Base-by-base conservation (phyloP, 2,113 vertebrate species). In the Malurus elegans region DNA sequence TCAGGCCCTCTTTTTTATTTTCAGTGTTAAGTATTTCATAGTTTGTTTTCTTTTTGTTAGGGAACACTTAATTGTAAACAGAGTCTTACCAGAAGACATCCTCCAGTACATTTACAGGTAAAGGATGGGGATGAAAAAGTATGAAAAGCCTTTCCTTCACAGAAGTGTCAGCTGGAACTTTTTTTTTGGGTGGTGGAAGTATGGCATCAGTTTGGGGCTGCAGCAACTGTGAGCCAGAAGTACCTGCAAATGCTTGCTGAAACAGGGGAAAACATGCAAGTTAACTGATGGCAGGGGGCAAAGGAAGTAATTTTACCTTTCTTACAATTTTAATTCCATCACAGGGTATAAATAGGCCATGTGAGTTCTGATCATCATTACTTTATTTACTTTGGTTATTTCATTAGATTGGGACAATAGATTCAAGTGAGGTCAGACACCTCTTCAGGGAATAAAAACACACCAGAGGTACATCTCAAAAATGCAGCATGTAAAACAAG, bases 131-230 rank as follows among this genome's bases (percentile, higher is more conserved):
- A 97, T 98, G 99, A 93, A 99, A 99, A 70, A 99, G 99, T 21
- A 99, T 98, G 93, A 99, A 99, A 82, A 99, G 98, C 73, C 99
- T 98, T 98, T 99, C 99, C 95, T 98, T 99, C 48, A 98, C 94
- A 32, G 97, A 93, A 92, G 98, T 98, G 91, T 99, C 99, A 36
- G 98, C 91, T 6, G 98, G 97, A 14, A 98, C 98, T 44, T 99
- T 98, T 93, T 99, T 99, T 97, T 99, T 99, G 57, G 87, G 98
- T 25, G 99, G 91, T 6, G 99, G 99, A 79, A 99, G 98, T 69
- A 82, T 94, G 65, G 99, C 98, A 61, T 99, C 99, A 8, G 99
- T 99, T 97, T 99, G 99, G 38, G 99, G 95, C 61, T 98, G 98
- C 71, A 98, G 96, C 85, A 98, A 78, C 20, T 97, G 97, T 24